These are phyloP conservation scores for Apaloderma vittatum DNA, from an alignment of 2,113 vertebrate species.

Conservation along the genomic window DNA sequence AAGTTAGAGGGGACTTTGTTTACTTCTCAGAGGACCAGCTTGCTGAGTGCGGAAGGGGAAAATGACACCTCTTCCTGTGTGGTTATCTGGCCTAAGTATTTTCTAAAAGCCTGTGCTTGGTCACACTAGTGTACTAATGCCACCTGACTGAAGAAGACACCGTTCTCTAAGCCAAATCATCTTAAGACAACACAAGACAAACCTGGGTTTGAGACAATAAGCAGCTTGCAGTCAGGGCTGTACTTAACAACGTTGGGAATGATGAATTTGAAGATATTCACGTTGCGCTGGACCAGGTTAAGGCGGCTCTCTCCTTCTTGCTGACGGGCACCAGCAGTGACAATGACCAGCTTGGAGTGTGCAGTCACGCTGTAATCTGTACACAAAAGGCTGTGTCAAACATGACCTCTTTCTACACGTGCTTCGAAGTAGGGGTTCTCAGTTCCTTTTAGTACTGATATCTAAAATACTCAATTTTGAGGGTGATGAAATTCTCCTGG, in stretches of 20 bases:
- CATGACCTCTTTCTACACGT: not conserved
- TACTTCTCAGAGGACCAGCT: not conserved
- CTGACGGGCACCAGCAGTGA: conserved; percentile 97
- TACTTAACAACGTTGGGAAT: conserved; percentile 98
- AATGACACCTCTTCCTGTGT: not conserved
- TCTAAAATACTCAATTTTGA: not conserved
- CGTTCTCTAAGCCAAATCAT: not conserved
- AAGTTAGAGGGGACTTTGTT: not conserved
- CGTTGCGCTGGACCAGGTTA: conserved; percentile 96
- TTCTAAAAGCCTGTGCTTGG: not conserved
- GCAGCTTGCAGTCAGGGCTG: conserved; percentile 94
- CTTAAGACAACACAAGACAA: conserved; percentile 45
- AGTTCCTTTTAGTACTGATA: not conserved
- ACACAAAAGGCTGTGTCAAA: conserved; percentile 28
- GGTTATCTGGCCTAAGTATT: not conserved
- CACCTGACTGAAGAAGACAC: not conserved
- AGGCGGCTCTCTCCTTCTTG: conserved; percentile 98
- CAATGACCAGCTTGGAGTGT: conserved; percentile 93
- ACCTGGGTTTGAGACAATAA: conserved; percentile 98
- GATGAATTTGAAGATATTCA: conserved; percentile 99
- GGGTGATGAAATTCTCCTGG: not conserved
- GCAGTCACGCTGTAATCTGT: conserved; percentile 95
- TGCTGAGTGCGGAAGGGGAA: not conserved
- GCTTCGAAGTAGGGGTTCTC: not conserved
- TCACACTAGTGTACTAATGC: not conserved